Conservation (phyloP, 2,888 invertebrate genomes). For the Parnassius glacialis region DNA sequence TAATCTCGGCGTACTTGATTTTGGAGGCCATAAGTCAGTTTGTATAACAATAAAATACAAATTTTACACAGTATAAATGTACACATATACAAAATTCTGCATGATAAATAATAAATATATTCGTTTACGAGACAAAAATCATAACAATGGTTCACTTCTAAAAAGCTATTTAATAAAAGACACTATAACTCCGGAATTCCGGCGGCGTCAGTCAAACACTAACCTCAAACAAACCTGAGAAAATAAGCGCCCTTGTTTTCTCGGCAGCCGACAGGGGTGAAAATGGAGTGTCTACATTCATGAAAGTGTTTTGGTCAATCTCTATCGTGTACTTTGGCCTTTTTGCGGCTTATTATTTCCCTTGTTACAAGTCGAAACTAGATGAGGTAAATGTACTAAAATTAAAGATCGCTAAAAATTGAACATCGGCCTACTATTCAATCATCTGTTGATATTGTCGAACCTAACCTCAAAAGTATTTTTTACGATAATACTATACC, state of each 20-base stretch:
- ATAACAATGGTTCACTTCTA: not conserved
- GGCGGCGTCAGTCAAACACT: constrained; percentile 46
- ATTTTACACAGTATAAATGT: not conserved
- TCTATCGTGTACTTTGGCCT: constrained; percentile 45
- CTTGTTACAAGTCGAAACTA: constrained; percentile 15
- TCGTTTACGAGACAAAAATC: not conserved
- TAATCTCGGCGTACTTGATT: constrained; percentile 69
- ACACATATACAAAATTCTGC: too few relatives aligned
- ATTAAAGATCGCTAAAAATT: too few relatives aligned
- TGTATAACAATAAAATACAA: not conserved
- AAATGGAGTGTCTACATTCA: constrained; percentile 45
- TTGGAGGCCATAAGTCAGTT: not conserved
- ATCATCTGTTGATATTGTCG: too few relatives aligned
- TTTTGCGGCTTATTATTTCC: constrained; percentile 19
- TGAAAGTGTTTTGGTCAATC: constrained; percentile 49
- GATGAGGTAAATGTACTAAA: not conserved
- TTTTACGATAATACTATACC: too few relatives aligned
- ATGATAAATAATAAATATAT: not conserved
- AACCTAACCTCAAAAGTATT: too few relatives aligned
- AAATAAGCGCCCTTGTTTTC: constrained; percentile 59
- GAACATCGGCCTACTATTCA: too few relatives aligned
- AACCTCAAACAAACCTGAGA: constrained; percentile 61
- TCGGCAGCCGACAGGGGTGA: constrained; percentile 51
- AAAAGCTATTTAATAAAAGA: constrained; percentile 36
- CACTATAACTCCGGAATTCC: constrained; percentile 44